phyloP scores from a whole-genome alignment of 2,113 vertebrate species.

The Esox niger region DNA sequence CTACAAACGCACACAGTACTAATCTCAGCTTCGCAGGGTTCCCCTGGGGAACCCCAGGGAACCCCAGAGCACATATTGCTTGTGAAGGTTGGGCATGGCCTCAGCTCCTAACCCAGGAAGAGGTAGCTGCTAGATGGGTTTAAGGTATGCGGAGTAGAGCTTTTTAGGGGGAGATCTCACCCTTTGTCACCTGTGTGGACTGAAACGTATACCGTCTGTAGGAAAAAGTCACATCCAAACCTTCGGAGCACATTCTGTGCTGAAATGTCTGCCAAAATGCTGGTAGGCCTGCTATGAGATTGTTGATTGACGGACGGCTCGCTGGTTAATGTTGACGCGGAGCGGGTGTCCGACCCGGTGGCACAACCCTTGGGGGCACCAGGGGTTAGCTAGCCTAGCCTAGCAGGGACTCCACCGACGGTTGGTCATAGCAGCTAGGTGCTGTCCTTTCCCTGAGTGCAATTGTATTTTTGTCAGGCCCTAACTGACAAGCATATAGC shows the following conservation, averaged over 20 bases:
- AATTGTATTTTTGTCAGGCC: neutral
- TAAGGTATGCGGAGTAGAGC: too few relatives aligned
- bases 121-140: too few relatives aligned
- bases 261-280: neutral
- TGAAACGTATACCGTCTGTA: too few relatives aligned
- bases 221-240: neutral
- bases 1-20: neutral
- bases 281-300: neutral
- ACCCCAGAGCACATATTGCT: conserved; percentile 42
- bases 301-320: conserved; percentile 13
- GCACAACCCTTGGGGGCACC: neutral
- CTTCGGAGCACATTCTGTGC: neutral
- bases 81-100: conserved; percentile 29
- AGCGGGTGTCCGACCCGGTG: neutral
- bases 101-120: neutral
- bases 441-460: neutral
- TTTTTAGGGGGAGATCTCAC: too few relatives aligned
- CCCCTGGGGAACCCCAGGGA: neutral
- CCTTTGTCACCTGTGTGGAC: too few relatives aligned
- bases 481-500: neutral
- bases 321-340: neutral
- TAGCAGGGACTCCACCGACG: too few relatives aligned
- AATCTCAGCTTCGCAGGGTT: conserved; percentile 43
- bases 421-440: too few relatives aligned
- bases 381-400: neutral